phyloP scores from a whole-genome alignment of 2,113 vertebrate genomes.

The Blennius ocellaris region DNA sequence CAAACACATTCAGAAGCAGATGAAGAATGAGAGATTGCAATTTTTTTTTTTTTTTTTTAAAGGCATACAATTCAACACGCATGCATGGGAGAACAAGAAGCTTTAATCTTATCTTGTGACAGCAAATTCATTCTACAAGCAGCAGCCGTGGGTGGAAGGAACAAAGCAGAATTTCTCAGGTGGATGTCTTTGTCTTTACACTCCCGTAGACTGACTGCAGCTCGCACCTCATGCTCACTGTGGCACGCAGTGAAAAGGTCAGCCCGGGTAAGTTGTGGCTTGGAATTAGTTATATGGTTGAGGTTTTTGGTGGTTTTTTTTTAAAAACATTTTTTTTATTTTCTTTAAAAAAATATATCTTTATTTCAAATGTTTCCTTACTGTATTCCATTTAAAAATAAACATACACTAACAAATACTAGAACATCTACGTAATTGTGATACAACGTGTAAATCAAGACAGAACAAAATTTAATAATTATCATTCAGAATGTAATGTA shows the following conservation, averaged over 20 bases:
- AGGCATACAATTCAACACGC: neutral
- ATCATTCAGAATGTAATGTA: too few relatives aligned
- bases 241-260: slow-evolving; percentile 22
- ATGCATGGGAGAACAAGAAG: neutral
- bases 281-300: neutral
- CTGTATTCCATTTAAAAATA: too few relatives aligned
- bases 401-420: too few relatives aligned
- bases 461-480: too few relatives aligned
- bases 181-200: slow-evolving; percentile 43
- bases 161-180: slow-evolving; percentile 35
- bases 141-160: slow-evolving; percentile 44
- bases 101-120: neutral
- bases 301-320: too few relatives aligned
- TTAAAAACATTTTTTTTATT: too few relatives aligned
- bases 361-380: too few relatives aligned
- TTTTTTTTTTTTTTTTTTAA: neutral
- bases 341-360: too few relatives aligned
- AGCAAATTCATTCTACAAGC: slow-evolving; percentile 22
- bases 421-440: too few relatives aligned
- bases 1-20: neutral
- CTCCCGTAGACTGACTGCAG: slow-evolving; percentile 20
- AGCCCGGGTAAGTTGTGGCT: slow-evolving; percentile 1
- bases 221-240: slow-evolving; percentile 13
- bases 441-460: too few relatives aligned
- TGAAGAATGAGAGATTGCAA: neutral